Conservation (phyloP, 2,888 invertebrate genomes). For the Lysandra coridon region DNA sequence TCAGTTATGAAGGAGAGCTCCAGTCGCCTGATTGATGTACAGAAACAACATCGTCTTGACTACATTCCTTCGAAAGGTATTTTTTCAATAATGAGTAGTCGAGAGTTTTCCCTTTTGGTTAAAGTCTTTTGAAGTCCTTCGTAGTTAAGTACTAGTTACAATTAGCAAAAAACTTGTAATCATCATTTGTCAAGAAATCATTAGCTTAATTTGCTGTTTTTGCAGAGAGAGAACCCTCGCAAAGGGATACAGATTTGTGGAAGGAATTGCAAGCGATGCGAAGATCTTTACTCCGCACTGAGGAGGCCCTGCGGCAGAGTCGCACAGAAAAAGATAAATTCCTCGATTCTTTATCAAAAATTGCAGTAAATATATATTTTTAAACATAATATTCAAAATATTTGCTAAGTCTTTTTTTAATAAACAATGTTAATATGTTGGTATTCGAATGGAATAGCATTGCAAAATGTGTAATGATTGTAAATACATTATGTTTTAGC, state of each 20-base stretch:
- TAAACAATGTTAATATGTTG: not conserved
- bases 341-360: slow-evolving; percentile 67
- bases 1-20: slow-evolving; percentile 57
- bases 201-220: slow-evolving; percentile 34
- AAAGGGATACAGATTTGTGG: slow-evolving; percentile 74
- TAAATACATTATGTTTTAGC: slow-evolving; percentile 48
- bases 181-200: not conserved
- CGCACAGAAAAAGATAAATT: slow-evolving; percentile 75
- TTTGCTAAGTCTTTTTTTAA: too few species aligned
- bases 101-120: too few species aligned
- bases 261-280: slow-evolving; percentile 69
- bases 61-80: slow-evolving; percentile 65
- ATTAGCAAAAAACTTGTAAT: too few species aligned
- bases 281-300: slow-evolving; percentile 57
- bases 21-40: slow-evolving; percentile 58
- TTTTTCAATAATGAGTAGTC: slow-evolving; percentile 10
- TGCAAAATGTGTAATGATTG: not conserved
- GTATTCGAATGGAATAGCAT: not conserved
- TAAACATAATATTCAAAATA: too few species aligned
- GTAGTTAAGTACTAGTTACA: too few species aligned
- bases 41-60: slow-evolving; percentile 59
- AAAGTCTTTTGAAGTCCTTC: too few species aligned
- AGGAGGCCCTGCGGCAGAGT: slow-evolving; percentile 64
- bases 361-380: slow-evolving; percentile 60
- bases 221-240: slow-evolving; percentile 64